A percentile compares a stretch with the other conserved stretches of the same genome.
phyloP scores from a whole-genome alignment of 2,797 vertebrate genomes.

The Microcaecilia unicolor region DNA sequence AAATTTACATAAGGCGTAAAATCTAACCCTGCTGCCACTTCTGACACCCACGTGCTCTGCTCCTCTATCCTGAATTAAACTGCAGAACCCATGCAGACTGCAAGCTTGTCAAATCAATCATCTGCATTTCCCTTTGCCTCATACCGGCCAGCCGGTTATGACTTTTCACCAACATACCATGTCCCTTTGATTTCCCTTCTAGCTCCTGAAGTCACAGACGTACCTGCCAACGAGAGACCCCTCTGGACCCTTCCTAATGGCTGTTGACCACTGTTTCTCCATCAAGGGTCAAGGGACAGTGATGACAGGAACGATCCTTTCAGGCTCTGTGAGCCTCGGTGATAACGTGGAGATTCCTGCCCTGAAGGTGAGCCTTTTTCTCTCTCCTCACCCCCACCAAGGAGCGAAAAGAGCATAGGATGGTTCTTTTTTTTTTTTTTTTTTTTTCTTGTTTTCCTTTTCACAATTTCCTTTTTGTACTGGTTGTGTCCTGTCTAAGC shows the following conservation, averaged over 20 bases:
- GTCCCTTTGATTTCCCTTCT: constrained; percentile 30
- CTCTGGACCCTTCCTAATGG: constrained; percentile 83
- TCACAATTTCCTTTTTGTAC: not conserved
- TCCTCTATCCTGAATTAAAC: constrained; percentile 17
- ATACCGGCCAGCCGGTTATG: constrained; percentile 18
- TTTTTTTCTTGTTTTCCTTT: not conserved
- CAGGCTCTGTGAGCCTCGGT: constrained; percentile 80
- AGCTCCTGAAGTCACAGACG: constrained; percentile 86
- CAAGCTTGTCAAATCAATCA: constrained; percentile 25
- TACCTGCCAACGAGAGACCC: constrained; percentile 85
- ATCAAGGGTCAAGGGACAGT: constrained; percentile 95
- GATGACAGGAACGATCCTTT: constrained; percentile 94
- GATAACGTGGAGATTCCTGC: constrained; percentile 93
- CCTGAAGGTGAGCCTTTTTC: constrained; percentile 72
- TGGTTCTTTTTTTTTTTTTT: constrained; percentile 4
- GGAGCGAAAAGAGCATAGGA: not conserved
- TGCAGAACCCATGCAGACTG: constrained; percentile 12
- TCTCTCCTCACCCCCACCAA: constrained; percentile 1
- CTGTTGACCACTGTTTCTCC: constrained; percentile 96
- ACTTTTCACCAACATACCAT: constrained; percentile 21
- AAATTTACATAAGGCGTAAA: constrained; percentile 37
- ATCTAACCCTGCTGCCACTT: constrained; percentile 17
- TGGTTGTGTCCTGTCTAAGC: not conserved
- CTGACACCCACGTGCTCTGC: not conserved
- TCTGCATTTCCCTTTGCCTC: not conserved